These are phyloP conservation scores for Hippocampus barbouri DNA, from an alignment of 2,113 vertebrate genomes.

Conservation along the genomic window DNA sequence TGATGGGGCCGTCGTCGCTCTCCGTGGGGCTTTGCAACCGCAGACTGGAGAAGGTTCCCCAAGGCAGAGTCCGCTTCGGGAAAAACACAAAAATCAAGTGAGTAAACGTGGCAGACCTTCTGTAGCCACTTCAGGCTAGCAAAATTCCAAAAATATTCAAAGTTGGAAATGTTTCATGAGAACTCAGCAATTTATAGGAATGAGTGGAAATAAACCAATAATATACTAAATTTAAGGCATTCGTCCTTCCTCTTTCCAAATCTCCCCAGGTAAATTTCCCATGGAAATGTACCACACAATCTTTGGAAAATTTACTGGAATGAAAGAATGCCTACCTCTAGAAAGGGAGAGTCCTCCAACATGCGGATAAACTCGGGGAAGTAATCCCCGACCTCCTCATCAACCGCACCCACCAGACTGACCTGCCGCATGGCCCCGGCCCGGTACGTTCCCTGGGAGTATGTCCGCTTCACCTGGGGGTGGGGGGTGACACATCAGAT, in stretches of 20 bases:
- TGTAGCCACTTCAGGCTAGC: too few relatives aligned
- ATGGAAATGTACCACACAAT: background rate
- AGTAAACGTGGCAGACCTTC: background rate
- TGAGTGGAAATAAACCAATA: background rate
- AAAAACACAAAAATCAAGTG: constrained; percentile 1
- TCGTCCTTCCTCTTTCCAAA: background rate
- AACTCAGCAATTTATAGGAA: background rate
- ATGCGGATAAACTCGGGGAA: constrained; percentile 67
- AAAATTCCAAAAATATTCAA: background rate
- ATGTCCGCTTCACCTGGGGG: constrained; percentile 66
- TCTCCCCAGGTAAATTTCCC: background rate
- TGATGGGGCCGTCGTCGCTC: constrained; percentile 69
- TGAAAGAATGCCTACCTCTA: constrained; percentile 42
- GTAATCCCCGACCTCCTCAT: constrained; percentile 68
- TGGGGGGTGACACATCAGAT: constrained; percentile 2
- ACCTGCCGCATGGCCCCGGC: constrained; percentile 70
- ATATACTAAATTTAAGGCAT: background rate
- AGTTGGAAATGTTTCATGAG: background rate
- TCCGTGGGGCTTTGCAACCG: constrained; percentile 65
- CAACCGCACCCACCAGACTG: constrained; percentile 67
- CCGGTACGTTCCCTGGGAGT: constrained; percentile 66
- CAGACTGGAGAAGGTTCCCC: constrained; percentile 68
- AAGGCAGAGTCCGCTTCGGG: constrained; percentile 62
- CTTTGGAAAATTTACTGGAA: background rate
- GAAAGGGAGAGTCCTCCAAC: constrained; percentile 64